phyloP scores from a whole-genome alignment of 2,888 invertebrate genomes.

The Argyresthia albistria region DNA sequence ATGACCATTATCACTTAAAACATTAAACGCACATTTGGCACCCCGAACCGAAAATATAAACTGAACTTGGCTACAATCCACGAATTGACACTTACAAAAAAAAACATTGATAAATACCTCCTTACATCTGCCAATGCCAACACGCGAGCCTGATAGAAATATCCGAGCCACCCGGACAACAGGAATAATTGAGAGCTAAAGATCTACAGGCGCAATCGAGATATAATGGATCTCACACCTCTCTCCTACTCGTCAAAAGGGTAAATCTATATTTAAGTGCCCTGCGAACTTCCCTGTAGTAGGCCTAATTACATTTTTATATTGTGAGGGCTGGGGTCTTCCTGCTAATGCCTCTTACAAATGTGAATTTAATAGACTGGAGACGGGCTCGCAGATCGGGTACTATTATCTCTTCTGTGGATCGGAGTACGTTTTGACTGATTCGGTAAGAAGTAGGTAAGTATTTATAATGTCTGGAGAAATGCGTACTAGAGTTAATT shows the following conservation, averaged over 20 bases:
- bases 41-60: no score
- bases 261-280: conserved; percentile 70
- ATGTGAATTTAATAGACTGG: conserved; percentile 53
- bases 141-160: background rate
- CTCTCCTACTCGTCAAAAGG: conserved; percentile 52
- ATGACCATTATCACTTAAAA: no score
- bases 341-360: conserved; percentile 52
- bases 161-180: conserved; percentile 10
- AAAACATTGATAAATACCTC: background rate
- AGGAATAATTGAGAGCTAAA: conserved; percentile 48
- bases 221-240: conserved; percentile 67
- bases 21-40: no score
- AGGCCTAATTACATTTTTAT: conserved; percentile 71
- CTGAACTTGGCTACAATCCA: no score
- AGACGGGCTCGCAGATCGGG: conserved; percentile 15
- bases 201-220: conserved; percentile 38
- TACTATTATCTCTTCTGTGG: no score
- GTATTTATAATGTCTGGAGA: no score
- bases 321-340: conserved; percentile 29
- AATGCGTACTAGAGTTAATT: no score
- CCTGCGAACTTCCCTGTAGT: conserved; percentile 45
- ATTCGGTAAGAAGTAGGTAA: no score
- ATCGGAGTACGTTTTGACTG: conserved; percentile 12
- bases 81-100: background rate
- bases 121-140: conserved; percentile 11